Conservation (phyloP, 2,888 invertebrate genomes). For the Melinaea marsaeus region DNA sequence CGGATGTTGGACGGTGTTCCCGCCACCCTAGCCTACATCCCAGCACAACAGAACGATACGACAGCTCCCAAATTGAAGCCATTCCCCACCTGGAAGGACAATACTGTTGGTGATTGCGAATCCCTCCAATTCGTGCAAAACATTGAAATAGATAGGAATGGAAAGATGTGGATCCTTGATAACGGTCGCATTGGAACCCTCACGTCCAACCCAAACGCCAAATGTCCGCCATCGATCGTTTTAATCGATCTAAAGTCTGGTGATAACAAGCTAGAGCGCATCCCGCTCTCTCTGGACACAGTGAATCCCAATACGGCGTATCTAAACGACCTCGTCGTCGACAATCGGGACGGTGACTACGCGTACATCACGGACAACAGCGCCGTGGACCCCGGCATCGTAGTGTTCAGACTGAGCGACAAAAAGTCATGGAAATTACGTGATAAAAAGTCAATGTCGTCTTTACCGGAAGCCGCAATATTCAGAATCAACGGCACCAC, state of each 20-base stretch:
- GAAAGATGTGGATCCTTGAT: conserved; percentile 83
- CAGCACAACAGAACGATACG: conserved; percentile 62
- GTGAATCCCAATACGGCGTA: conserved; percentile 78
- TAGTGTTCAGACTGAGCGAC: conserved; percentile 82
- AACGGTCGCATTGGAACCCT: conserved; percentile 82
- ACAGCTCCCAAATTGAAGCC: conserved; percentile 80
- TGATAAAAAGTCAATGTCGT: conserved; percentile 80
- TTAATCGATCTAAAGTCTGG: conserved; percentile 81
- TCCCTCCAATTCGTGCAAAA: conserved; percentile 86
- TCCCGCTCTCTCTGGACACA: conserved; percentile 79
- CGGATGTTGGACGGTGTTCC: conserved; percentile 84
- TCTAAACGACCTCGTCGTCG: conserved; percentile 85
- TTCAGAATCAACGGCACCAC: conserved; percentile 80
- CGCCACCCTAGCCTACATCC: conserved; percentile 80
- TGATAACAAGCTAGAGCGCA: conserved; percentile 75
- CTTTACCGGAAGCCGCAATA: conserved; percentile 75
- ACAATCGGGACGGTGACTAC: conserved; percentile 82
- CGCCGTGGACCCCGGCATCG: conserved; percentile 82
- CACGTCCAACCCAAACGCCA: conserved; percentile 68
- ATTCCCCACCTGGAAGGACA: conserved; percentile 85
- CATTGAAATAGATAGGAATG: conserved; percentile 83
- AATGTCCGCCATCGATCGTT: conserved; percentile 83
- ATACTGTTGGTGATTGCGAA: conserved; percentile 81
- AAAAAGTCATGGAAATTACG: conserved; percentile 84
- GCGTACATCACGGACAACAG: conserved; percentile 87